Evolutionary conservation across 2,888 invertebrate species (phyloP).

Genomic region (Trissolcus japonicus): DNA sequence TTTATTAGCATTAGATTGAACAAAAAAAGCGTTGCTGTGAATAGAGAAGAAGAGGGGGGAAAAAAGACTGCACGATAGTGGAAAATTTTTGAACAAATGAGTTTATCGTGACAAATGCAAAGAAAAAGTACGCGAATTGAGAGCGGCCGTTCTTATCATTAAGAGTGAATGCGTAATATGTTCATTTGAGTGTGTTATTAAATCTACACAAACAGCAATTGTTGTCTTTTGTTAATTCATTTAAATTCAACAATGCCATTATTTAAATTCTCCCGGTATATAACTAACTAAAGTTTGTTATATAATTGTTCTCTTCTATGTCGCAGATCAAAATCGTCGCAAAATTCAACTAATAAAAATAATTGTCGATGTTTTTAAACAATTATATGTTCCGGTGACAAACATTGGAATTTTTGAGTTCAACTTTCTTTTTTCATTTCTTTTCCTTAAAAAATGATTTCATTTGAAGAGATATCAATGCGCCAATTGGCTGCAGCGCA

Average conservation of each 20-base stretch:
- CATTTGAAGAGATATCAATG: no score
- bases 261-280: constrained; percentile 35
- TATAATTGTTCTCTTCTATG: constrained; percentile 35
- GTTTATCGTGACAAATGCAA: constrained; percentile 34
- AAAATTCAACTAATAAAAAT: constrained; percentile 13
- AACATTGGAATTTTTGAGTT: not conserved
- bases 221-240: constrained; percentile 44
- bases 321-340: constrained; percentile 26
- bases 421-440: no score
- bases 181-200: constrained; percentile 43
- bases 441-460: no score
- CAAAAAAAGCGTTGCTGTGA: not conserved
- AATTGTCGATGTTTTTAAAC: constrained; percentile 26
- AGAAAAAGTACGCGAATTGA: constrained; percentile 44
- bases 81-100: constrained; percentile 37
- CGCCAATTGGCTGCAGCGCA: constrained; percentile 65
- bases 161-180: constrained; percentile 37
- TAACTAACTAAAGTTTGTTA: constrained; percentile 27
- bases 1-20: not conserved
- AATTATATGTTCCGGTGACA: not conserved
- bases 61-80: constrained; percentile 22
- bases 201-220: constrained; percentile 52
- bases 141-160: constrained; percentile 31
- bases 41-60: not conserved
- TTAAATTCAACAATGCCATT: constrained; percentile 50